Conservation (phyloP, 2,888 invertebrate genomes). For the Chaitophorus viminalis region DNA sequence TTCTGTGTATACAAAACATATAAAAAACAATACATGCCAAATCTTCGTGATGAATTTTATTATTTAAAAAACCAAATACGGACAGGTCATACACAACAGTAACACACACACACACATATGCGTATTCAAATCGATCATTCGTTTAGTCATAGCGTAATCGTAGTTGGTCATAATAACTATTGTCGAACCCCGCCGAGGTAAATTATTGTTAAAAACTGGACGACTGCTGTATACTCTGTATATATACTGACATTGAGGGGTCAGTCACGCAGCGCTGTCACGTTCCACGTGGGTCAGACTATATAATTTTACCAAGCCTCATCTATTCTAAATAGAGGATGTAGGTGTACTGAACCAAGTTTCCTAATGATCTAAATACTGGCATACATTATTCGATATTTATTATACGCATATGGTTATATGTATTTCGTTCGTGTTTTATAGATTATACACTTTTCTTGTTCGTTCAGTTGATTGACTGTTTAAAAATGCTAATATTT, state of each 20-base stretch:
- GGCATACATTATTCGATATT: not conserved
- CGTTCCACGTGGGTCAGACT: constrained; percentile 22
- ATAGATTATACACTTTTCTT: not conserved
- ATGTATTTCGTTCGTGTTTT: not conserved
- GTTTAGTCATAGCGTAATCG: not conserved
- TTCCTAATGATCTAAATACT: constrained; percentile 37
- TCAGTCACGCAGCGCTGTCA: constrained; percentile 44
- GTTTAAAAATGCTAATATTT: not conserved
- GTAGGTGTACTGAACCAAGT: constrained; percentile 45
- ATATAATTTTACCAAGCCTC: constrained; percentile 32
- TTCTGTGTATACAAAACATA: not conserved
- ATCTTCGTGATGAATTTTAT: constrained; percentile 14
- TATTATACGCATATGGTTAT: not conserved
- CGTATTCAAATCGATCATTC: constrained; percentile 30
- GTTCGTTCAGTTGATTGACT: not conserved
- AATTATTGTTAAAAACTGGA: constrained; percentile 27
- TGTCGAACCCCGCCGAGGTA: not conserved
- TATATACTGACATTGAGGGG: constrained; percentile 21
- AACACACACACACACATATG: not conserved
- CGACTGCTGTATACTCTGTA: not conserved
- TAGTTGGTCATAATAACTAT: constrained; percentile 2
- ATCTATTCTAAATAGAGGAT: constrained; percentile 13
- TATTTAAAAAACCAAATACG: constrained; percentile 11
- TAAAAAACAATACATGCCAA: not conserved
- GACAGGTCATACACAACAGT: not conserved